phyloP scores from a whole-genome alignment of 2,888 invertebrate species.

The Volucella zonaria region DNA sequence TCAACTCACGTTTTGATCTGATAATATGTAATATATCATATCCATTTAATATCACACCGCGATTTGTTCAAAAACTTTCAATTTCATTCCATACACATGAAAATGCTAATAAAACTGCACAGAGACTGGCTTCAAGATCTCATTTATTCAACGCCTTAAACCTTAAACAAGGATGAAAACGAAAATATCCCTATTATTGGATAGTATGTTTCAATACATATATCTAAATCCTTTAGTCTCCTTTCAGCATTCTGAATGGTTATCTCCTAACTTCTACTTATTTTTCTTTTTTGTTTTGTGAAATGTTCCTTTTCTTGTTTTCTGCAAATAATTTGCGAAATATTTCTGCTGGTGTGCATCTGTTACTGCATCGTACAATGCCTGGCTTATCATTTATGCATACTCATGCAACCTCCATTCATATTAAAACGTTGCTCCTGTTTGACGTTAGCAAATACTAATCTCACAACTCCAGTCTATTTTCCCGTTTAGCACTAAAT shows the following conservation, averaged over 20 bases:
- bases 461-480: constrained; percentile 63
- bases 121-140: no score
- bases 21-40: no score
- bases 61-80: no score
- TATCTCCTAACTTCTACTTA: background rate
- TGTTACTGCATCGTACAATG: constrained; percentile 26
- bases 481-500: constrained; percentile 62
- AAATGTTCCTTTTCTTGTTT: constrained; percentile 4
- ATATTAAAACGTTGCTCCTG: constrained; percentile 40
- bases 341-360: background rate
- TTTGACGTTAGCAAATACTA: constrained; percentile 68
- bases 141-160: no score
- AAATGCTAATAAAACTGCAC: no score
- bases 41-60: no score
- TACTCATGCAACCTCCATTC: constrained; percentile 38
- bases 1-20: no score
- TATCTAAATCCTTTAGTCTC: no score
- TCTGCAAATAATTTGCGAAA: constrained; percentile 26
- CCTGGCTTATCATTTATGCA: constrained; percentile 44
- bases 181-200: no score
- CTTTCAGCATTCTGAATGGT: background rate
- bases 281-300: background rate
- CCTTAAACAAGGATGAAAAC: no score
- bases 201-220: no score
- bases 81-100: no score